Evolutionary conservation across 2,797 vertebrate species (phyloP).

Genomic region (Myotis findleyi): DNA sequence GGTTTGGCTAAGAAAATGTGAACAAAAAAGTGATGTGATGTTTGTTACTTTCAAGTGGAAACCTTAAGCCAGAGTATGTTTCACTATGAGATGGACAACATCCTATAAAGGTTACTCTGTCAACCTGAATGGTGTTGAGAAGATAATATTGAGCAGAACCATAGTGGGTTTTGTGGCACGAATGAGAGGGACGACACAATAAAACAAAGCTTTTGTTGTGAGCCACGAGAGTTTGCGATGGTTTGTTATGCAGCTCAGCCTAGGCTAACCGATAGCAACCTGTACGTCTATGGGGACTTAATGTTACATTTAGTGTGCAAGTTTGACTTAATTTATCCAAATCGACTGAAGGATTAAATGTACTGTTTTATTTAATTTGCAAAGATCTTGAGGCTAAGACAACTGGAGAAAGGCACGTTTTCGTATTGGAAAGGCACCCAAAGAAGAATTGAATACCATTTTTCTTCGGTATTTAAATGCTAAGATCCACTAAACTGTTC

Average conservation of each 20-base stretch:
- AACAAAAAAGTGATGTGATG: not conserved
- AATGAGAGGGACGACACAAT: not conserved
- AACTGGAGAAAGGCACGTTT: not conserved
- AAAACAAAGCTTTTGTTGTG: not conserved
- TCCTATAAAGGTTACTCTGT: not conserved
- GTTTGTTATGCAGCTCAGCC: not conserved
- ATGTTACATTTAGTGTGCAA: not conserved
- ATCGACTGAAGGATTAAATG: not conserved
- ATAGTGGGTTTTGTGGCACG: not conserved
- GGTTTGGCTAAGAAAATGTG: conserved; percentile 40
- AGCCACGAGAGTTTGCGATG: not conserved
- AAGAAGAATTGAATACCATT: not conserved
- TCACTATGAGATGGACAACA: not conserved
- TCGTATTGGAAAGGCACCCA: not conserved
- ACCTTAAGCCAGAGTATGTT: not conserved
- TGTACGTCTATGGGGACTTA: not conserved
- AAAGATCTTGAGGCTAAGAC: not conserved
- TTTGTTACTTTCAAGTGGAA: not conserved
- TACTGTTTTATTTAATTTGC: not conserved
- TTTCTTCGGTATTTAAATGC: not conserved
- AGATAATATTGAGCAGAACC: not conserved
- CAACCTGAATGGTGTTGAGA: not conserved
- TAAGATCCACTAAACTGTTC: not conserved
- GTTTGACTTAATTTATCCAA: not conserved
- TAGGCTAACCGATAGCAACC: not conserved